These are phyloP conservation scores for Listrodromus nycthemerus DNA, from an alignment of 2,888 invertebrate genomes.

Conservation along the genomic window DNA sequence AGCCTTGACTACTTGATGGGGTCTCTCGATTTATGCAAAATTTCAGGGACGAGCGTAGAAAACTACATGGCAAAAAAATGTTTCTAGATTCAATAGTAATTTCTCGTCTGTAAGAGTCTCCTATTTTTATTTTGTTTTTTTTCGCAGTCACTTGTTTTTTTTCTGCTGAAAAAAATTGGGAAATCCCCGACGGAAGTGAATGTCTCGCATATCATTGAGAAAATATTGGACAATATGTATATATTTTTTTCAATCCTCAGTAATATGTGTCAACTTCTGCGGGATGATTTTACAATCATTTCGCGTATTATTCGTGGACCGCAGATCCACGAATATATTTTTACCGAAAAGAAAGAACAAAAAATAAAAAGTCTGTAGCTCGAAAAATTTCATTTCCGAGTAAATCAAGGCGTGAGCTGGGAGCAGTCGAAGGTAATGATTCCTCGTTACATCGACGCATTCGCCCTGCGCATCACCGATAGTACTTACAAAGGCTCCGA, in stretches of 20 bases:
- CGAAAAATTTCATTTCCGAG: not conserved
- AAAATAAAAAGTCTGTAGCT: not conserved
- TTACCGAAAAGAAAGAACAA: constrained; percentile 31
- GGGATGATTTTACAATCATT: too few species aligned
- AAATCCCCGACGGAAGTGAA: too few species aligned
- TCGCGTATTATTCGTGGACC: too few species aligned
- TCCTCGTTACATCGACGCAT: not conserved
- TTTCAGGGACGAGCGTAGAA: not conserved
- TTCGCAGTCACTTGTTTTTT: too few species aligned
- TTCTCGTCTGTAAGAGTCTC: not conserved
- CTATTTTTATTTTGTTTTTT: not conserved
- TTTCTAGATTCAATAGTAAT: not conserved
- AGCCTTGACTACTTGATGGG: not conserved
- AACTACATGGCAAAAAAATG: not conserved
- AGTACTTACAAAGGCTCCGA: constrained; percentile 49
- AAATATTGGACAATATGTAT: too few species aligned
- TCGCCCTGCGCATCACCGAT: constrained; percentile 19
- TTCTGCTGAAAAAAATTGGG: too few species aligned
- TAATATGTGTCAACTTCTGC: too few species aligned
- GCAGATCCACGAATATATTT: not conserved
- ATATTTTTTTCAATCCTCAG: too few species aligned
- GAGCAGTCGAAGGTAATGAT: not conserved
- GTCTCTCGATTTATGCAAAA: constrained; percentile 13
- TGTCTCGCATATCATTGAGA: too few species aligned
- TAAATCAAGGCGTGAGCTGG: not conserved